Base-by-base conservation (phyloP, 2,888 invertebrate species). In the Trachelus iudaicus region DNA sequence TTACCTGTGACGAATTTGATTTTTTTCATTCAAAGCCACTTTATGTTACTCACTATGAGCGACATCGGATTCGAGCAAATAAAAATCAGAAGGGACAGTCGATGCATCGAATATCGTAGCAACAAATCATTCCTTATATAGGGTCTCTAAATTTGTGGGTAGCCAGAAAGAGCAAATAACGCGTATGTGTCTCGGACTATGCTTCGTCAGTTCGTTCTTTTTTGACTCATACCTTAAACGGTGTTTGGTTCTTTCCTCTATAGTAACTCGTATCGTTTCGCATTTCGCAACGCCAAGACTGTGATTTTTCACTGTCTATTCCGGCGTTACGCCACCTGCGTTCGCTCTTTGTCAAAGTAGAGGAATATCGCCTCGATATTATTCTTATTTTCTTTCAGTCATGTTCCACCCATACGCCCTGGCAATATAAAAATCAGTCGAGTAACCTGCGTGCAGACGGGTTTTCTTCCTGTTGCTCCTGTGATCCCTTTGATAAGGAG, bases 281-380 rank as follows among this genome's bases (percentile, higher is more conserved):
- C 83, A 78, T 84, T 84, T 83, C 79, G 82, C 81, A 76, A 37
- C 74, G 69, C 82, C 87, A 87, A 89, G 88, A 88, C 88, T 87
- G 82, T 84, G 83, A 86, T 86, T 89, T 88, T 88, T 86, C 87
- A 85, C 85, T 83, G 85, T 84, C 85, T 82, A 80, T 81, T 84
- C 82, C 84, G 78, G 73, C 78, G 79, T 40, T 15, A 6, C 40
- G 40, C 40, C 6, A 40, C 15, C 40, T 40, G 40, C 15, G 40
- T 15, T 40, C 40, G 40, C 79, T 79, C 80, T 56, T 30, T 37
- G 37, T 80, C 82, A 82, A 85, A 85, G 85, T 82, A 81, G 78
- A 12, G 69, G 76, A 83, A 81, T 81, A 75, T 77, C 76, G 75
- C 75, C 76, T 79, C 76, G 77, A 73, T 69, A 23, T 33, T 30